A percentile compares a stretch with the other conserved stretches of the same genome.
Conservation (phyloP, 2,888 invertebrate species). For the Ferdinandea cuprea region DNA sequence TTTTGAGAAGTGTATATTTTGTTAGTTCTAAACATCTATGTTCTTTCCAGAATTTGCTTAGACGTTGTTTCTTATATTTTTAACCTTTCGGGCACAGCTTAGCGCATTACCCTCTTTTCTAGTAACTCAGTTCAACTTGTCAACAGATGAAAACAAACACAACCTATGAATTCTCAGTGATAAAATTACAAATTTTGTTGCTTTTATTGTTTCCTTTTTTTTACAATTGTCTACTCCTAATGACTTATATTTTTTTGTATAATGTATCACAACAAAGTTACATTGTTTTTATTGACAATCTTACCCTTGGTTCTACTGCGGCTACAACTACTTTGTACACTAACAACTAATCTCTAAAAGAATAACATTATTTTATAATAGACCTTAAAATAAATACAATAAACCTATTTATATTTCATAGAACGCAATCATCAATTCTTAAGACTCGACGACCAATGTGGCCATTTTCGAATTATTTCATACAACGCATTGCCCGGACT, state of each 20-base stretch:
- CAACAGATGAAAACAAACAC: no score
- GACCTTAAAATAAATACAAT: slow-evolving; percentile 7
- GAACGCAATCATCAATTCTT: not conserved
- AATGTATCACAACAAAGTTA: slow-evolving; percentile 28
- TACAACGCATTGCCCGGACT: slow-evolving; percentile 88
- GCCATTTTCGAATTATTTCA: slow-evolving; percentile 87
- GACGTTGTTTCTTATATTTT: no score
- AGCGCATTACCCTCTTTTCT: no score
- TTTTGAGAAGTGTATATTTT: no score
- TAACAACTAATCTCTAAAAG: slow-evolving; percentile 3
- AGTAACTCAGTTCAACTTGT: no score
- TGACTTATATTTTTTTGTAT: slow-evolving; percentile 15
- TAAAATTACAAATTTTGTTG: not conserved
- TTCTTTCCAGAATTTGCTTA: no score
- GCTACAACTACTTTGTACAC: slow-evolving; percentile 1
- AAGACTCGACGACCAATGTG: slow-evolving; percentile 83
- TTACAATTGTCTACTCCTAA: slow-evolving; percentile 12
- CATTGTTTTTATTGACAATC: not conserved
- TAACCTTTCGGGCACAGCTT: no score
- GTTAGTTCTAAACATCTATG: no score
- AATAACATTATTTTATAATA: not conserved
- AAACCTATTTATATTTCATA: not conserved
- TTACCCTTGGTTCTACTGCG: not conserved
- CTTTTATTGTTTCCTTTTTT: no score
- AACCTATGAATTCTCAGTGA: no score